Evolutionary conservation across 2,113 vertebrate species (phyloP).

Genomic region (Vidua chalybeata): DNA sequence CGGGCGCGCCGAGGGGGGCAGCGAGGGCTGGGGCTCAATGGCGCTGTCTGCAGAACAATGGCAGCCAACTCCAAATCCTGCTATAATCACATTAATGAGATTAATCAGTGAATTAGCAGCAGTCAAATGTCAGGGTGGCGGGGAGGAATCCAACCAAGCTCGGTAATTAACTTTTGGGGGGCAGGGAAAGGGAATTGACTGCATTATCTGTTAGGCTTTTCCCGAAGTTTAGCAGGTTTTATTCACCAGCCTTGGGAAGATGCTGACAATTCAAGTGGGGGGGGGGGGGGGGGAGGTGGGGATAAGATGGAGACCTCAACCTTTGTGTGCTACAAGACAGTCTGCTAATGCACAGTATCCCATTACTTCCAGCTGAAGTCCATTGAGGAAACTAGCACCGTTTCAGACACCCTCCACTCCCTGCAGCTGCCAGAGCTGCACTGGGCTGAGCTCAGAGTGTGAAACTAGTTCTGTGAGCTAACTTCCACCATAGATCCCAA

Average conservation of each 20-base stretch:
- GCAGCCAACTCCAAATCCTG: slow-evolving; percentile 81
- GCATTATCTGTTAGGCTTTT: not conserved
- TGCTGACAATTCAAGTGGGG: not conserved
- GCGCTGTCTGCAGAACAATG: slow-evolving; percentile 79
- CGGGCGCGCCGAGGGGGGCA: slow-evolving; percentile 57
- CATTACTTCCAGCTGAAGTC: not conserved
- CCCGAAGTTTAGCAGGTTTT: slow-evolving; percentile 37
- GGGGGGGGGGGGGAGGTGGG: not conserved
- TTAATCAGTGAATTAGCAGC: slow-evolving; percentile 90
- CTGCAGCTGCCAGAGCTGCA: not conserved
- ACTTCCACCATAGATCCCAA: not conserved
- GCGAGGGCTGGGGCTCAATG: slow-evolving; percentile 62
- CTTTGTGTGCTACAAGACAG: not conserved
- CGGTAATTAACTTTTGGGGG: slow-evolving; percentile 82
- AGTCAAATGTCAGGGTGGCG: slow-evolving; percentile 85
- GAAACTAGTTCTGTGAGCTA: not conserved
- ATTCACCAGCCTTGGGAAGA: not conserved
- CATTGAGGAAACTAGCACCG: not conserved
- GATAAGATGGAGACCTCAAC: not conserved
- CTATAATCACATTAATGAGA: slow-evolving; percentile 89
- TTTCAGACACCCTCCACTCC: not conserved
- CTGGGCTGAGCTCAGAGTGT: not conserved
- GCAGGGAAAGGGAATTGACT: not conserved
- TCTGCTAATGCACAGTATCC: not conserved
- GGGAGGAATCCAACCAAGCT: slow-evolving; percentile 78